Evolutionary conservation across 1,140 invertebrate genomes (phyloP), one percentile per base, ranked within the genome.

Genomic region (Mercenaria mercenaria): DNA sequence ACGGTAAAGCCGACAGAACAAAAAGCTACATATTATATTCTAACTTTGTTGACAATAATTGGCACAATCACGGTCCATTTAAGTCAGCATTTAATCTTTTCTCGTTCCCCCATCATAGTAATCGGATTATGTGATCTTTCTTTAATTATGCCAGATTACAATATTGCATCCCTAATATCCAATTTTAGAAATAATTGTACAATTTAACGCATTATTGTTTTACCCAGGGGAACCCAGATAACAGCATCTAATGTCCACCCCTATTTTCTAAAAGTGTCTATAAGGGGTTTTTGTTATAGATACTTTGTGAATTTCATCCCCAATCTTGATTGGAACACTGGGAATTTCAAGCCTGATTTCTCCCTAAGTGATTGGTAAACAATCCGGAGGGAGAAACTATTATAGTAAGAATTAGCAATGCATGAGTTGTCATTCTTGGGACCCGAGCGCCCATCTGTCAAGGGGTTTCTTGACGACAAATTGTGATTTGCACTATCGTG

Each of bases 121-220:
- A 80, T 50, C 47, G 26, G 47, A 37, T 56, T 23, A 47, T 26
- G 18, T n/a, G 47, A 59, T 80, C 56, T 32, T 47, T 41, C 50
- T 56, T 52, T 80, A 52, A 80, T 80, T 47, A 23, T 37, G 26
- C 34, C 47, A 37, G 34, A 41, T 80, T 47, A 80, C 47, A 80
- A 80, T 80, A 80, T 80, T 80, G 77, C 77, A 80, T 80, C 56
- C 77, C 56, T 80, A 37, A 56, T 52, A 59, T 80, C 77, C 37
- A 80, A 80, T 80, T 80, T 80, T 59, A 34, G 56, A 80, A 56
- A 80, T 80, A 80, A 80, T 80, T 80, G 56, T 52, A 52, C 77
- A 56, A 80, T 80, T 80, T 59, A 80, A 23, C 56, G 50, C 20
- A 80, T 56, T 80, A 56, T 56, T 56, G 47, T 34, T 59, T 80